These are phyloP conservation scores for Zelleria hepariella DNA, from an alignment of 2,888 invertebrate species.

Conservation along the genomic window DNA sequence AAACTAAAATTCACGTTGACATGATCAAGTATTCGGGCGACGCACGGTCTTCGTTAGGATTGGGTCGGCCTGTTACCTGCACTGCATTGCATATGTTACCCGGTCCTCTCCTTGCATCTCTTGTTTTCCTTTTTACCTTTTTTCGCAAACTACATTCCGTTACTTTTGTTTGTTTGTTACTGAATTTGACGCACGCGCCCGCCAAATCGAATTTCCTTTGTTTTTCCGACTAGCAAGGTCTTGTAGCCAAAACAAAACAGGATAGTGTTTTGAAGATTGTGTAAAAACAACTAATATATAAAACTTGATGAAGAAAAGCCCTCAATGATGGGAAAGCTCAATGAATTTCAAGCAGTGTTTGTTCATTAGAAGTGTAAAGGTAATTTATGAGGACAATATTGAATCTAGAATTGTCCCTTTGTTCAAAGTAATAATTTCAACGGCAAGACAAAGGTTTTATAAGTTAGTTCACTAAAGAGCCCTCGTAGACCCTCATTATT, in stretches of 20 bases:
- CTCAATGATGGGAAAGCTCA: background rate
- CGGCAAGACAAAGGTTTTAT: constrained; percentile 11
- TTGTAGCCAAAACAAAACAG: constrained; percentile 37
- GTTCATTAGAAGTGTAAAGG: background rate
- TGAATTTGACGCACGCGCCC: constrained; percentile 24
- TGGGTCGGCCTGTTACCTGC: constrained; percentile 50
- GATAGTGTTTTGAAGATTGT: constrained; percentile 7
- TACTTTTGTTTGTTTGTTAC: constrained; percentile 14
- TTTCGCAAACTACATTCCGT: constrained; percentile 13
- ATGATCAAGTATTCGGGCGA: constrained; percentile 53
- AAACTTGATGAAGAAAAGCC: too few relatives aligned
- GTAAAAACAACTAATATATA: background rate
- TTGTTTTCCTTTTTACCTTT: constrained; percentile 8
- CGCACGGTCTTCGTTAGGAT: constrained; percentile 61
- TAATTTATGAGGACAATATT: background rate
- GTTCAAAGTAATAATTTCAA: constrained; percentile 13
- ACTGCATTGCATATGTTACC: constrained; percentile 68
- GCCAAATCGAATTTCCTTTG: constrained; percentile 65
- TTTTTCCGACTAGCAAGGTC: constrained; percentile 32
- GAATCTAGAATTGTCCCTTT: background rate
- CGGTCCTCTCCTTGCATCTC: constrained; percentile 1
- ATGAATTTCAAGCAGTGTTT: background rate
- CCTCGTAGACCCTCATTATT: constrained; percentile 29
- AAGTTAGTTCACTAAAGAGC: constrained; percentile 24
- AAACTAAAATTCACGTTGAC: constrained; percentile 38